These are phyloP conservation scores for Leptinotarsa lineolata DNA, from an alignment of 1,140 invertebrate genomes.

Conservation along the genomic window DNA sequence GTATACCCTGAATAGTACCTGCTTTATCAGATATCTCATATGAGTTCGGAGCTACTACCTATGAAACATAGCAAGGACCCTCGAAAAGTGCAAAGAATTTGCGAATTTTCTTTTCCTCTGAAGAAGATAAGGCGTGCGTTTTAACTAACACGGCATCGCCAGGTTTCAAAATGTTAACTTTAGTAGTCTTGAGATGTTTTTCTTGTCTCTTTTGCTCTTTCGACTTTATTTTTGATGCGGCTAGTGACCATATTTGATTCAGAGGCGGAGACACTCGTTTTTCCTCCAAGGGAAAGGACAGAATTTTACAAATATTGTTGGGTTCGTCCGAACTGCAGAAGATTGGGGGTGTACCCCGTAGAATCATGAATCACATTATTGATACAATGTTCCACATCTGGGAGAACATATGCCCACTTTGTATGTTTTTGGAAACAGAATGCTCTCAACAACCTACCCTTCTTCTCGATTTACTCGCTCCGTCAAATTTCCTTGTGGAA, in stretches of 20 bases:
- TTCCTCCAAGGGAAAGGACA: neutral
- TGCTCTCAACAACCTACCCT: slow-evolving; percentile 2
- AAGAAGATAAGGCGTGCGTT: neutral
- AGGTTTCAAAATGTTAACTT: neutral
- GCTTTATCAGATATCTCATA: neutral
- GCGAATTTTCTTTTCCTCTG: neutral
- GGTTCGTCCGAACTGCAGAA: neutral
- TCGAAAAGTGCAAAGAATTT: slow-evolving; percentile 1
- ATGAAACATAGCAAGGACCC: neutral
- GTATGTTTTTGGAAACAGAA: slow-evolving; percentile 9
- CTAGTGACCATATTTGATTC: neutral
- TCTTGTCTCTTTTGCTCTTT: neutral
- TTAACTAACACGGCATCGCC: neutral
- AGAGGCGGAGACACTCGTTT: neutral
- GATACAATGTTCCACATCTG: slow-evolving; percentile 1
- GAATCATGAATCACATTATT: slow-evolving; percentile 10
- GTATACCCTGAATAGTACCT: neutral
- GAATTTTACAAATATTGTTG: neutral
- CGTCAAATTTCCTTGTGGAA: slow-evolving; percentile 18
- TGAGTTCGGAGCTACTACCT: slow-evolving; percentile 2
- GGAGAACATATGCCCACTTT: neutral
- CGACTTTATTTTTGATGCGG: no score
- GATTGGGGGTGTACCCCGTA: neutral
- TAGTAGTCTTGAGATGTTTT: neutral
- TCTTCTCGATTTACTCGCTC: slow-evolving; percentile 18